phyloP scores from a whole-genome alignment of 1,140 invertebrate species.

The Saccostrea echinata region DNA sequence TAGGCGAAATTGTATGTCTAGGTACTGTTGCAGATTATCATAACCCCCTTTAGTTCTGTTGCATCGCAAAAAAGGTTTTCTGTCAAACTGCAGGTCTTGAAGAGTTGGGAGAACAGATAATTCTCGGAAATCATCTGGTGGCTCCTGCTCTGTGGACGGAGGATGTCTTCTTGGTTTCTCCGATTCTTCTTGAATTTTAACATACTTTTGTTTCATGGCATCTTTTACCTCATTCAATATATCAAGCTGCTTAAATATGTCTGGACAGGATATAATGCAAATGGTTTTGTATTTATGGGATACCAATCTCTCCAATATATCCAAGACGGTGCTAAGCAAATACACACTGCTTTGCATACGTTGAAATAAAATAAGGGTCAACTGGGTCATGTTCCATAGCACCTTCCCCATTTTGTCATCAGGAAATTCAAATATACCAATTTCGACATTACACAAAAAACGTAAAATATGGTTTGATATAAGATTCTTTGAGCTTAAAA shows the following conservation, averaged over 20 bases:
- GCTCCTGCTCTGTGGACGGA: slow-evolving; percentile 5
- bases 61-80: slow-evolving; percentile 81
- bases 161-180: background rate
- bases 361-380: background rate
- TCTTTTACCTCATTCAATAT: background rate
- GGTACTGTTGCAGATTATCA: slow-evolving; percentile 85
- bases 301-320: background rate
- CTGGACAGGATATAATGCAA: background rate
- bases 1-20: slow-evolving; percentile 89
- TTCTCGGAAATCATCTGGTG: slow-evolving; percentile 74
- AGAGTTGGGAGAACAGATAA: slow-evolving; percentile 73
- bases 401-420: background rate
- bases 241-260: background rate
- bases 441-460: background rate
- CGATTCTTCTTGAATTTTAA: background rate
- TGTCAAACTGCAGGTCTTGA: slow-evolving; percentile 69
- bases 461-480: background rate
- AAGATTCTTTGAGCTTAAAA: background rate
- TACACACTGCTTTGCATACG: background rate
- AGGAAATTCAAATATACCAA: background rate
- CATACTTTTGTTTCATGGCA: background rate
- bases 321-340: background rate
- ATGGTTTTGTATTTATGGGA: background rate
- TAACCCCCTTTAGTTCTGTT: slow-evolving; percentile 85
- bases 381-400: background rate